Base-by-base conservation (phyloP, 2,888 invertebrate genomes). In the Hipparchia semele region DNA sequence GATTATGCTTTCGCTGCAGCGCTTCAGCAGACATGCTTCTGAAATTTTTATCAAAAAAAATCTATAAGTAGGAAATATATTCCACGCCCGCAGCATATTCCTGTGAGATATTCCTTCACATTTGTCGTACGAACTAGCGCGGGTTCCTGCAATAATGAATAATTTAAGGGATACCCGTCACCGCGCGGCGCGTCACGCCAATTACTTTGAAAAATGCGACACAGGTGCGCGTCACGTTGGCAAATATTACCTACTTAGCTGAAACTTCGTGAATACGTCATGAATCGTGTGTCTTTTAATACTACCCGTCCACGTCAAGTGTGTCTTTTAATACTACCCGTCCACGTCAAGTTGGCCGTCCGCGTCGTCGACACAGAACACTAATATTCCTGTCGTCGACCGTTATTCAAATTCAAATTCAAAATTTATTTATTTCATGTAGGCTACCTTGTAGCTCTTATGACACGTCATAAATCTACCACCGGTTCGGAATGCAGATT, bases 121-220 rank as follows among this genome's bases (percentile, higher is more conserved):
- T 73, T 71, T 73, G 64, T 73, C 73, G 49, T 39, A 70, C 13
- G 60, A 73, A 73, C 62, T 71, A 66, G 66, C 59, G n/a, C 45
- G 59, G 51, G 39, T 71, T 59, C 51, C 49, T 68, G 59, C 68
- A 73, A 71, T 73, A 71, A 73, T 73, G 71, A 71, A 71, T 71
- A 73, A 73, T 65, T 65, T 73, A 73, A 68, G 65, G 71, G 71
- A 68, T 71, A 53, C 59, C 67, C 13, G 67, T 59, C 67, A 33
- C 7, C 12, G 51, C 62, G 33, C 9, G 33, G 2, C 59, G 58
- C 70, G 66, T 62, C 69, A 67, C 46, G 68, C 68, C 70, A 68
- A 75, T 75, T 73, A 68, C 59, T 65, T 59, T 75, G 75, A 75
- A 70, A 75, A 75, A 65, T 65, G 65, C 33, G 12, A 10, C 53